These are phyloP conservation scores for Campoplex capitator DNA, from an alignment of 2,888 invertebrate species.

Conservation along the genomic window DNA sequence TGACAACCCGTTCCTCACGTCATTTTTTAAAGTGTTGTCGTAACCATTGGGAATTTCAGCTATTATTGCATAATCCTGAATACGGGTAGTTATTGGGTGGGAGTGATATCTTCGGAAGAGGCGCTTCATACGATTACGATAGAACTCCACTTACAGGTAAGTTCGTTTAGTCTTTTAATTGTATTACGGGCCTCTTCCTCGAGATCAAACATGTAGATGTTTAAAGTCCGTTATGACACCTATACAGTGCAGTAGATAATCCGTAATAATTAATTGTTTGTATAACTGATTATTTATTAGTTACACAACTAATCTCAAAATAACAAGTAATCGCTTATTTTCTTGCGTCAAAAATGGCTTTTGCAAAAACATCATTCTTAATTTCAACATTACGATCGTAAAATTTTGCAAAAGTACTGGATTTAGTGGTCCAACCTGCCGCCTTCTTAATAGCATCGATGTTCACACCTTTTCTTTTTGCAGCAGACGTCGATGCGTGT, in stretches of 20 bases:
- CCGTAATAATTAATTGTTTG: background rate
- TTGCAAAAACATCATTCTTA: no score
- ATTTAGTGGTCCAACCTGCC: background rate
- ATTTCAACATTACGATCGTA: no score
- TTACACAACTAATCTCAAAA: no score
- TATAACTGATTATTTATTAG: no score
- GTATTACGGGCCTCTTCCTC: slow-evolving; percentile 8
- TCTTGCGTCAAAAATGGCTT: no score
- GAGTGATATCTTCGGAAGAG: slow-evolving; percentile 50
- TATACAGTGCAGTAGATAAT: background rate
- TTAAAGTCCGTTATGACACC: background rate
- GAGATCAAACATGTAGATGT: slow-evolving; percentile 16
- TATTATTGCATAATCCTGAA: background rate
- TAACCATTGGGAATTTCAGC: background rate
- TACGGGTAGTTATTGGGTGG: slow-evolving; percentile 23
- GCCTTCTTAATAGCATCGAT: slow-evolving; percentile 6
- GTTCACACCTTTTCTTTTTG: slow-evolving; percentile 2
- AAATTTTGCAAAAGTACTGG: background rate
- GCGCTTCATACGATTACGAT: no score
- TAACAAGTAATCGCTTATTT: no score
- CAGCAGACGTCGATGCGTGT: slow-evolving; percentile 24
- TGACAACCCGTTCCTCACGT: background rate
- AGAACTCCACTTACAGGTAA: no score
- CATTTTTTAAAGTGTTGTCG: background rate
- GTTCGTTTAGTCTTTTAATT: background rate